Percentiles rank a stretch among this genome's conserved stretches.
Evolutionary conservation across 2,888 invertebrate genomes (phyloP).

Genomic region (Dasysyrphus tricinctus): DNA sequence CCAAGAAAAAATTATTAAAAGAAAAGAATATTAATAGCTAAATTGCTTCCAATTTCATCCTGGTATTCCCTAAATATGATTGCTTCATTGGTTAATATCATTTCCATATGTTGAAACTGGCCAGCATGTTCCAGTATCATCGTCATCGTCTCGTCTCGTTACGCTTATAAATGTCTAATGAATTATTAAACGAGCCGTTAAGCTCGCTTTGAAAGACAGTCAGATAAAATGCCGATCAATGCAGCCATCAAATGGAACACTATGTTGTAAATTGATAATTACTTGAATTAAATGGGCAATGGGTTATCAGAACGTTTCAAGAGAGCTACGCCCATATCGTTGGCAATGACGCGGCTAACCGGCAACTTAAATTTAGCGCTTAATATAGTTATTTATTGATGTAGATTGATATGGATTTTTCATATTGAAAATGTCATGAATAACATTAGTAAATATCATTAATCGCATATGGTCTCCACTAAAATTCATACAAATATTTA

Average conservation of each 20-base stretch:
- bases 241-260: conserved; percentile 47
- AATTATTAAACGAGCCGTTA: conserved; percentile 36
- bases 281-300: conserved; percentile 58
- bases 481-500: too few relatives aligned
- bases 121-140: not conserved
- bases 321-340: conserved; percentile 56
- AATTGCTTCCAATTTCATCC: not conserved
- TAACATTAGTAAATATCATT: not conserved
- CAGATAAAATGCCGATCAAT: conserved; percentile 60
- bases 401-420: not conserved
- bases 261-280: conserved; percentile 65
- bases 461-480: not conserved
- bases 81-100: conserved; percentile 35
- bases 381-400: not conserved
- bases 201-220: conserved; percentile 38
- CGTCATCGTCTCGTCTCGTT: conserved; percentile 32
- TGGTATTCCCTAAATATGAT: not conserved
- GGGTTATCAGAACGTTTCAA: conserved; percentile 52
- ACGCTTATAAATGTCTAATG: conserved; percentile 44
- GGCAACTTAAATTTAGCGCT: conserved; percentile 14
- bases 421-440: not conserved
- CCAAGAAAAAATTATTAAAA: too few relatives aligned
- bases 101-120: conserved; percentile 46
- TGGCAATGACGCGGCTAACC: conserved; percentile 39
- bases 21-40: too few relatives aligned